Percentiles rank a stretch among this genome's conserved stretches.
Evolutionary conservation across 2,113 vertebrate species (phyloP).

Genomic region (Turdus rufiventris): DNA sequence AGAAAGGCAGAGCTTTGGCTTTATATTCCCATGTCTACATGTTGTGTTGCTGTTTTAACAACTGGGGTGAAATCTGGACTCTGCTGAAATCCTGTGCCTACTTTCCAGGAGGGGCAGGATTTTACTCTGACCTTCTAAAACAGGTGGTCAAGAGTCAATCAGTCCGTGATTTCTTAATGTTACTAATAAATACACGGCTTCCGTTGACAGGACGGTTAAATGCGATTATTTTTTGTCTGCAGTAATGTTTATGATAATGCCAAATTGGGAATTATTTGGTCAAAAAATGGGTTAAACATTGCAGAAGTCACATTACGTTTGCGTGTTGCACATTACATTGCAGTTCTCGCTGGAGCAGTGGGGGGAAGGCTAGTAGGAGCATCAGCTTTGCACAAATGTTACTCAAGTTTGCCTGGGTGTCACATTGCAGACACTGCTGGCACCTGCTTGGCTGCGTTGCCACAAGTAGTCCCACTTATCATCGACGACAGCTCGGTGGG

Average conservation of each 20-base stretch:
- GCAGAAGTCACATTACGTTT: not conserved
- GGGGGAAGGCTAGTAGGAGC: not conserved
- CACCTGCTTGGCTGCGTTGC: conserved; percentile 21
- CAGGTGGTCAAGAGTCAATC: fast-evolving
- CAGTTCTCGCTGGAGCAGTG: fast-evolving
- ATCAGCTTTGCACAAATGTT: not conserved
- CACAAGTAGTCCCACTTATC: not conserved
- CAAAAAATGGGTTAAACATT: not conserved
- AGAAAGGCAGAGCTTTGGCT: not conserved
- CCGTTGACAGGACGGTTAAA: not conserved
- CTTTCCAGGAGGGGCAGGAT: not conserved
- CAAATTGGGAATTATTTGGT: not conserved
- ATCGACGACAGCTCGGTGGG: not conserved
- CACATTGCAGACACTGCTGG: not conserved
- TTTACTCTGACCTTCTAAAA: not conserved
- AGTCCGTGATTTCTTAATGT: not conserved
- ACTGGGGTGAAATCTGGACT: not conserved
- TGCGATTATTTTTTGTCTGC: not conserved
- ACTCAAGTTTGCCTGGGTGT: not conserved
- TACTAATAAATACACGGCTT: not conserved
- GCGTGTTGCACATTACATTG: not conserved
- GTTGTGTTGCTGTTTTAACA: not conserved
- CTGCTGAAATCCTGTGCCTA: not conserved
- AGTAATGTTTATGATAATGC: not conserved
- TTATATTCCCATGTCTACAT: not conserved